Base-by-base conservation (phyloP, 2,113 vertebrate species). In the Calypte anna region DNA sequence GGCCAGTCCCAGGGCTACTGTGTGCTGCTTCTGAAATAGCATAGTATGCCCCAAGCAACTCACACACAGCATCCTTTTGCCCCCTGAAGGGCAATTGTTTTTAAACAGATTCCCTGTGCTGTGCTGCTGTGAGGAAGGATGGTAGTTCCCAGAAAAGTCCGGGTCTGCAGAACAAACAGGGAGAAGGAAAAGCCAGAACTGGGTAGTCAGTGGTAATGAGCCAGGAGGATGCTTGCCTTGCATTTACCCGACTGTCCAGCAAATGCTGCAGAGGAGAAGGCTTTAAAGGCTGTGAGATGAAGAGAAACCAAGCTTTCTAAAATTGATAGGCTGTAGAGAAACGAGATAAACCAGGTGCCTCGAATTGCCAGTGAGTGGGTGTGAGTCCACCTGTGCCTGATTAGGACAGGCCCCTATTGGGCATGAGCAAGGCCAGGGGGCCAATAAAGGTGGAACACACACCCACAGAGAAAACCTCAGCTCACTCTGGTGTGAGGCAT, bases 141-240 rank as follows among this genome's bases (percentile, higher is more conserved):
- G 43, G 81, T 54, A 80, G 50, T 24, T 89, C 84, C 81, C 79
- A 90, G 78, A 55, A 93, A 92, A 77, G 70, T 82, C 50, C 67
- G 79, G 80, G 43, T n/a, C 68, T 62, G 93, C 81, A 85, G 74
- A 92, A 77, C 36, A 33, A 85, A 68, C 54, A 48, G n/a, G 84
- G 30, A 57, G 70, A 93, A 91, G 86, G 76, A 21, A 62, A 79
- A 70, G 30, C 38, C 55, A 82, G 75, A 68, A 84, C 38, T 3
- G 5, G 20, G 63, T 74, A 91, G 91, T 94, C 74, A 93, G 75
- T 21, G 3, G 67, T 89, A 92, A 91, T 5, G 27, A 93, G 82
- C 55, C 59, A 51, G 78, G 75, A 90, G 67, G 38, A 66, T 91
- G 85, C 94, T 95, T 90, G 85, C 88, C 63, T 97, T 96, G 76